A percentile compares a stretch with the other conserved stretches of the same genome.
These are phyloP conservation scores for Pterocles orientalis DNA, from an alignment of 2,113 vertebrate genomes.

Conservation along the genomic window DNA sequence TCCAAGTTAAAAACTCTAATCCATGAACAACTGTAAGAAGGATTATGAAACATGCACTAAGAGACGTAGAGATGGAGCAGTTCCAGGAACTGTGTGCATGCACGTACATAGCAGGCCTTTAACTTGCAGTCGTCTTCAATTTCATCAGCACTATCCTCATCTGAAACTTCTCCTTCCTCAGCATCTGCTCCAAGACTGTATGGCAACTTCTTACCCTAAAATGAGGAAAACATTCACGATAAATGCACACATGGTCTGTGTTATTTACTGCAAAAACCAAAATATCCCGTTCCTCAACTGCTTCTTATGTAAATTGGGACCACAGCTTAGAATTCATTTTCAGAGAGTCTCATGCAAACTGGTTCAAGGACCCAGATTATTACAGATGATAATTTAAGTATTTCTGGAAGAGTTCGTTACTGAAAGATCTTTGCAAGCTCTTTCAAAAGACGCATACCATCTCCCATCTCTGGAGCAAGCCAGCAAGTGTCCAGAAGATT, in stretches of 20 bases:
- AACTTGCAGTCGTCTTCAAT: constrained; percentile 98
- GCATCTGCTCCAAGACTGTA: constrained; percentile 89
- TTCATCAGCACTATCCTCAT: constrained; percentile 97
- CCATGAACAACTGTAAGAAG: not conserved
- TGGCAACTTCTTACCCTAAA: constrained; percentile 93
- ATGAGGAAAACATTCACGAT: not conserved
- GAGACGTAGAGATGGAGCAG: not conserved
- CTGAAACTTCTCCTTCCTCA: constrained; percentile 97
- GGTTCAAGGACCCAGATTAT: not conserved
- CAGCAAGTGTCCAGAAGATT: not conserved
- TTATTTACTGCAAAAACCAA: not conserved
- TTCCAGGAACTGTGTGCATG: not conserved
- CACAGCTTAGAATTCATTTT: not conserved
- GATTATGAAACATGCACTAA: not conserved
- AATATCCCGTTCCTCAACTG: not conserved
- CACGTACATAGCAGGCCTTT: constrained; percentile 86
- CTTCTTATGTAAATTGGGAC: not conserved
- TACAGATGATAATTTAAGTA: not conserved
- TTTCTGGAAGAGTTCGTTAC: not conserved
- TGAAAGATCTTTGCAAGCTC: not conserved
- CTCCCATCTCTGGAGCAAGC: not conserved
- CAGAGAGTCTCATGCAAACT: not conserved
- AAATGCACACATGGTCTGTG: not conserved
- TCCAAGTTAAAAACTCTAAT: not conserved
- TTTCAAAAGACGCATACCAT: not conserved